Conservation (phyloP, 2,113 vertebrate species). For the Syngnathoides biaculeatus region DNA sequence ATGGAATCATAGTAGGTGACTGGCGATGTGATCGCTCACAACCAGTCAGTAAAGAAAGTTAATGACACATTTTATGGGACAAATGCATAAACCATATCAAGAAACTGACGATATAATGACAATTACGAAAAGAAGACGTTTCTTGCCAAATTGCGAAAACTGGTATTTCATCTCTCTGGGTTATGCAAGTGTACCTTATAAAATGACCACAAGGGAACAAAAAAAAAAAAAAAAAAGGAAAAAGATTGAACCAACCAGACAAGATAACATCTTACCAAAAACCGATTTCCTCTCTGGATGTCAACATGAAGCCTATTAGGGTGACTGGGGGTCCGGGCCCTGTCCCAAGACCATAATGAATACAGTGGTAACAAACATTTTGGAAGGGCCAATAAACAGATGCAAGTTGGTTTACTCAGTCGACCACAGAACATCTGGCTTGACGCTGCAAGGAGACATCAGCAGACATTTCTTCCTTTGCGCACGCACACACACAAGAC, state of each 20-base stretch:
- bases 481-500: background rate
- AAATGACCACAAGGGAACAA: background rate
- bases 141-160: background rate
- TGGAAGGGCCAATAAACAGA: conserved; percentile 80
- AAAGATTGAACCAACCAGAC: background rate
- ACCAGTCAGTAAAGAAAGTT: background rate
- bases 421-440: conserved; percentile 80
- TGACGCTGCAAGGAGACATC: conserved; percentile 72
- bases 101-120: background rate
- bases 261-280: background rate
- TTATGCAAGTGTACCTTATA: background rate
- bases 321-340: conserved; percentile 39
- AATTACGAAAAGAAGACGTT: too few species aligned
- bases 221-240: background rate
- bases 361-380: conserved; percentile 78
- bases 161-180: background rate
- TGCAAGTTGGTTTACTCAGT: conserved; percentile 77
- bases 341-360: conserved; percentile 67
- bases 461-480: conserved; percentile 75
- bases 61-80: background rate
- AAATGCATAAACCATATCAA: background rate
- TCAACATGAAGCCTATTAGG: conserved; percentile 19
- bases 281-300: background rate
- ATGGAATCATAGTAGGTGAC: background rate
- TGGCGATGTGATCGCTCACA: background rate